Evolutionary conservation across 1,140 invertebrate genomes (phyloP), one percentile per base, ranked within the genome.

Genomic region (Hormaphis cornu): DNA sequence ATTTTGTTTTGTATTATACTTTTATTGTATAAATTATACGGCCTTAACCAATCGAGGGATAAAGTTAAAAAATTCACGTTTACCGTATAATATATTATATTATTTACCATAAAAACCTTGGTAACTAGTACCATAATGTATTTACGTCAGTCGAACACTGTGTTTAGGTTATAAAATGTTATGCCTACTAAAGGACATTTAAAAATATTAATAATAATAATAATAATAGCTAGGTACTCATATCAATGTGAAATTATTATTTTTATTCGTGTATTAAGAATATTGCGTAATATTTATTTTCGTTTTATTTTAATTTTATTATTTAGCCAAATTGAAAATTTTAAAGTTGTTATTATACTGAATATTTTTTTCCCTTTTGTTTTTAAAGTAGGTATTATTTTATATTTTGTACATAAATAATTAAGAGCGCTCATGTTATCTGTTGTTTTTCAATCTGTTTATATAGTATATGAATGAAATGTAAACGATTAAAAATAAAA

Each of bases 271-370:
- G 44, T 66, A 66, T 66, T 66, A 48, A 66, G 22, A 66, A 50
- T 66, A 66, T 48, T 35, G 61, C 30, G 18, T 50, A 66, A 66
- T 66, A 48, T 66, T 63, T 63, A 63, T 48, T 66, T 66, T 50
- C 50, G 42, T 66, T 66, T 66, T 48, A 48, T 66, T 66, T 50
- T 66, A 33, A 66, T 66, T 66, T 50, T 66, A 66, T 66, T 66
- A 66, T 66, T 66, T 66, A 66, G 61, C 61, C 61, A 66, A 66
- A 66, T 66, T 66, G 61, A 66, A 66, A 48, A 66, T 66, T 66
- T 66, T 66, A 66, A 66, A 66, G 61, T 66, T 66, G 61, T 66
- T 66, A 66, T 66, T 50, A 50, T 66, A 66, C 44, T 66, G 44
- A 50, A 66, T 66, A 66, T 66, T 50, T 66, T 66, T 66, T 66